Conservation (phyloP, 1,140 invertebrate species). For the Cataglyphis hispanica region DNA sequence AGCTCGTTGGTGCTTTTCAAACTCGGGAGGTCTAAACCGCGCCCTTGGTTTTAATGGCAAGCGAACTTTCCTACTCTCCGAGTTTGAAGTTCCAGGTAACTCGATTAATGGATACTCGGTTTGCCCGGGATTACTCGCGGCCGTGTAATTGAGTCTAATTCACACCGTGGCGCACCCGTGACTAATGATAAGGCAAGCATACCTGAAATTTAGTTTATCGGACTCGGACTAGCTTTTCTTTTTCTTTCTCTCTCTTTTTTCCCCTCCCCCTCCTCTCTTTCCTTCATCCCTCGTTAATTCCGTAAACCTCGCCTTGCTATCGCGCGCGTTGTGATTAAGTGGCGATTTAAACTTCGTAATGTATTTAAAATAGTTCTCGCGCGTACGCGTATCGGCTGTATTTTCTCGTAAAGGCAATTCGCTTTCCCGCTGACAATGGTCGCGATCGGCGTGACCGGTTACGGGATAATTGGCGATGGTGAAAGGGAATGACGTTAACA, state of each 20-base stretch:
- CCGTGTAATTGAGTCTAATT: conserved; percentile 76
- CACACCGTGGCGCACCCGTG: conserved; percentile 71
- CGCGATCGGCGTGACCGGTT: conserved; percentile 21
- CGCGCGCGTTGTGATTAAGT: conserved; percentile 36
- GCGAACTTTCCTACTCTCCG: conserved; percentile 71
- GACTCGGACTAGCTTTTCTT: conserved; percentile 21
- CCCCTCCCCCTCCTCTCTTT: neutral
- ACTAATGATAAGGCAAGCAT: conserved; percentile 72
- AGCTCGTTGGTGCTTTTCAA: conserved; percentile 57
- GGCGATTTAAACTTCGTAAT: conserved; percentile 20
- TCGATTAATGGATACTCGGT: conserved; percentile 76
- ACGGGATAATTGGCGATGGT: conserved; percentile 26
- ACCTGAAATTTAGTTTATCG: conserved; percentile 67
- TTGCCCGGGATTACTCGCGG: conserved; percentile 74
- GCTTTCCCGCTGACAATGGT: conserved; percentile 11
- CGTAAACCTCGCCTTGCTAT: neutral
- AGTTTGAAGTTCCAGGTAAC: conserved; percentile 75
- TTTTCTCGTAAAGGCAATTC: conserved; percentile 26
- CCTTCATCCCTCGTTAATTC: conserved; percentile 33
- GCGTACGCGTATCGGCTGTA: neutral
- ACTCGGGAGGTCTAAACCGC: conserved; percentile 70
- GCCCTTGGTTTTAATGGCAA: conserved; percentile 73
- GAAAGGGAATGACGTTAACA: conserved; percentile 30
- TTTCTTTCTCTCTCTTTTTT: neutral
- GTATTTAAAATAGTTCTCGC: conserved; percentile 36